phyloP scores from a whole-genome alignment of 2,888 invertebrate species.

The Drepana falcataria region DNA sequence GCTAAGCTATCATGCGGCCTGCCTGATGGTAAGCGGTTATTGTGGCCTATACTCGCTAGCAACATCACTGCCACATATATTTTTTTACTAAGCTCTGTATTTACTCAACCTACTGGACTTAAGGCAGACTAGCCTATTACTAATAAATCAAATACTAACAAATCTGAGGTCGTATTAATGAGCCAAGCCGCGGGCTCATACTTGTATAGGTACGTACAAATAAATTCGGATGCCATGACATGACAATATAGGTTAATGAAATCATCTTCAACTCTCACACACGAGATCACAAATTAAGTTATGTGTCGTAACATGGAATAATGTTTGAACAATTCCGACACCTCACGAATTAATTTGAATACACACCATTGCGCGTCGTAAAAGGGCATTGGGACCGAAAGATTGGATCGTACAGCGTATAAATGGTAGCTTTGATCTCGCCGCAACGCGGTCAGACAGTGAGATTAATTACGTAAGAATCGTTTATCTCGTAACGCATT shows the following conservation, averaged over 20 bases:
- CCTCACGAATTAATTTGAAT: conserved; percentile 47
- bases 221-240: neutral
- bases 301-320: conserved; percentile 19
- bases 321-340: conserved; percentile 36
- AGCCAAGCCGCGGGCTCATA: too few species aligned
- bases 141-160: too few species aligned
- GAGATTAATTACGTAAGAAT: conserved; percentile 21
- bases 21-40: too few species aligned
- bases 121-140: too few species aligned
- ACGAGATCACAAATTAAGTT: conserved; percentile 2
- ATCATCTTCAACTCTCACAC: neutral
- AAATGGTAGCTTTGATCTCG: conserved; percentile 28
- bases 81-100: too few species aligned
- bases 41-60: too few species aligned
- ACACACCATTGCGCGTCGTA: conserved; percentile 32
- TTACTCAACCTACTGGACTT: too few species aligned
- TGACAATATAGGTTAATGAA: neutral
- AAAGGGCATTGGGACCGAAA: conserved; percentile 18
- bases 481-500: conserved; percentile 37
- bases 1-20: too few species aligned
- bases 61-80: too few species aligned
- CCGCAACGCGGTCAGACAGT: conserved; percentile 18
- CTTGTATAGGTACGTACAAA: neutral
- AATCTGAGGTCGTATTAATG: too few species aligned
- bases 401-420: conserved; percentile 10